Evolutionary conservation across 2,113 vertebrate genomes (phyloP).

Genomic region (Xenopus borealis): DNA sequence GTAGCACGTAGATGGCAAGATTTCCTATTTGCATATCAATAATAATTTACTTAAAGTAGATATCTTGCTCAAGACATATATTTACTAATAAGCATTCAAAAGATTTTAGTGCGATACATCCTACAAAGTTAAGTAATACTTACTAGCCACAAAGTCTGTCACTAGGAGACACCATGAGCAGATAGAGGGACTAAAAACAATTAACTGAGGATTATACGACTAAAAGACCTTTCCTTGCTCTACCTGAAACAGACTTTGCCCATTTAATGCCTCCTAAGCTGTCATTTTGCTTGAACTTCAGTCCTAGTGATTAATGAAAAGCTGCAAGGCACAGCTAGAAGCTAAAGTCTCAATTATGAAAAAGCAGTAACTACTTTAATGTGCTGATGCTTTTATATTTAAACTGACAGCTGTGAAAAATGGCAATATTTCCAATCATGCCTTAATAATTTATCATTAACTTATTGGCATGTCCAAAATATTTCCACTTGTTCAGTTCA

Average conservation of each 20-base stretch:
- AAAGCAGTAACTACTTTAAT: slow-evolving; percentile 95
- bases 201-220: slow-evolving; percentile 86
- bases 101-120: slow-evolving; percentile 60
- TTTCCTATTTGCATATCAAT: no score
- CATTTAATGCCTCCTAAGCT: slow-evolving; percentile 86
- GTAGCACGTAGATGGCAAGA: no score
- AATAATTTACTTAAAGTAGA: no score
- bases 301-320: slow-evolving; percentile 96
- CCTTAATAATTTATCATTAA: slow-evolving; percentile 94
- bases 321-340: slow-evolving; percentile 96
- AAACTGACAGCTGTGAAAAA: slow-evolving; percentile 94
- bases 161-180: slow-evolving; percentile 72
- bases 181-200: slow-evolving; percentile 78
- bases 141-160: slow-evolving; percentile 68
- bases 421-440: slow-evolving; percentile 96
- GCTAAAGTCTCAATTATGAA: slow-evolving; percentile 99
- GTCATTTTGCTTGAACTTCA: slow-evolving; percentile 86
- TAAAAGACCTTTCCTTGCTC: slow-evolving; percentile 77
- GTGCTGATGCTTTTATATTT: slow-evolving; percentile 94
- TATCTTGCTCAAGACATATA: no score
- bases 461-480: slow-evolving; percentile 79
- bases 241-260: slow-evolving; percentile 89
- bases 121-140: slow-evolving; percentile 61
- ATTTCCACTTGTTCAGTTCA: no score
- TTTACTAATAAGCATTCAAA: slow-evolving; percentile 57